These are phyloP conservation scores for Melierax canorus DNA, from an alignment of 2,113 vertebrate genomes.

Conservation along the genomic window DNA sequence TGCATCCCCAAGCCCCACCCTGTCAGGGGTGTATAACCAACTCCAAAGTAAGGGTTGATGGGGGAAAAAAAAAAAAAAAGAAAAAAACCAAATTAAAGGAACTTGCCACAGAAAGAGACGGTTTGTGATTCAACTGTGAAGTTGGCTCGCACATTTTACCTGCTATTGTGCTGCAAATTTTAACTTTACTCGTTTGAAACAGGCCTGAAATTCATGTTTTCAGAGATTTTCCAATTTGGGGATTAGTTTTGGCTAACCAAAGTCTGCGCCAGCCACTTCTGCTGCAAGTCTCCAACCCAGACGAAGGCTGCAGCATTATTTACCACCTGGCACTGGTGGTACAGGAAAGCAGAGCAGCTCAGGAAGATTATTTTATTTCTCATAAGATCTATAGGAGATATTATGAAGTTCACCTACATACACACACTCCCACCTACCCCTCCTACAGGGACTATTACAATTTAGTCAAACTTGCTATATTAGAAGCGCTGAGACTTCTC, in stretches of 20 bases:
- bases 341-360: background rate
- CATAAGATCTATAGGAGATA: background rate
- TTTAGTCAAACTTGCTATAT: background rate
- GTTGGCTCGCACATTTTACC: accelerated
- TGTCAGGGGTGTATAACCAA: background rate
- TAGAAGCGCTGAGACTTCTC: background rate
- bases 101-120: background rate
- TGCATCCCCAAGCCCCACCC: background rate
- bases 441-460: background rate
- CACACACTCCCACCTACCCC: background rate
- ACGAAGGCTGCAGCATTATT: background rate
- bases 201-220: background rate
- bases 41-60: background rate
- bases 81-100: background rate
- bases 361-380: background rate
- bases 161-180: background rate
- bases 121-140: background rate
- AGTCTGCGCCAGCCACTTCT: background rate
- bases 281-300: background rate
- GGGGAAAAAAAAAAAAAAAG: accelerated
- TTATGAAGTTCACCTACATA: background rate
- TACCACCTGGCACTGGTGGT: background rate
- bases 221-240: background rate
- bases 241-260: background rate
- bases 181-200: background rate